Percentiles rank a stretch among this genome's conserved stretches.
Evolutionary conservation across 2,888 invertebrate species (phyloP).

Genomic region (Blastobasis adustella): DNA sequence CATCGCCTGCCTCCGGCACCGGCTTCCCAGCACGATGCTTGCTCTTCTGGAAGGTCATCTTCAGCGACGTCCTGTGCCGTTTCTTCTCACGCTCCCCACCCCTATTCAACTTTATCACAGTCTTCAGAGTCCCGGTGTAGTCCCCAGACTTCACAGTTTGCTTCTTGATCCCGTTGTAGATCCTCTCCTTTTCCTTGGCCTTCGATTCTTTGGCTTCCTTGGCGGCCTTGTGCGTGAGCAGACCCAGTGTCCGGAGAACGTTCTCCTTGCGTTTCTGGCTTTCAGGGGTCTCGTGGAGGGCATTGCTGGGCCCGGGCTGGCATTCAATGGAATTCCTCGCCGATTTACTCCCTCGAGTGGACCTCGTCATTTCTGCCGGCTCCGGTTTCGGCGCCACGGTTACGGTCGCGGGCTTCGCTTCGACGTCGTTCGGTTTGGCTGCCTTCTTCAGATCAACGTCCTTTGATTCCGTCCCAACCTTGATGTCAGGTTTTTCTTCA

Average conservation of each 20-base stretch:
- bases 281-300: slow-evolving; percentile 73
- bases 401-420: not conserved
- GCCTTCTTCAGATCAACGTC: not conserved
- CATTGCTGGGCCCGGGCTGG: slow-evolving; percentile 53
- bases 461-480: not conserved
- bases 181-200: slow-evolving; percentile 64
- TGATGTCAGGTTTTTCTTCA: not conserved
- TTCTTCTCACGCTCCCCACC: slow-evolving; percentile 71
- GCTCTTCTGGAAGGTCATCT: slow-evolving; percentile 86
- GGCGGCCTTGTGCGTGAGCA: slow-evolving; percentile 83
- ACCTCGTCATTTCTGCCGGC: not conserved
- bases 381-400: not conserved
- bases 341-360: slow-evolving; percentile 27
- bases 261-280: slow-evolving; percentile 81
- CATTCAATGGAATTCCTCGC: slow-evolving; percentile 43
- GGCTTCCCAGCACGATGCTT: slow-evolving; percentile 77
- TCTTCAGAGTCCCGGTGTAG: slow-evolving; percentile 88
- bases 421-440: not conserved
- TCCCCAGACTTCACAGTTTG: slow-evolving; percentile 55
- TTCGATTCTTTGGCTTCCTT: slow-evolving; percentile 79
- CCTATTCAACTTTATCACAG: slow-evolving; percentile 86
- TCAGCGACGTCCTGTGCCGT: slow-evolving; percentile 80
- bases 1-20: slow-evolving; percentile 51
- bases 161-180: slow-evolving; percentile 40
- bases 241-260: slow-evolving; percentile 82